Conservation (phyloP, 1,140 invertebrate species). For the Anastrepha obliqua region DNA sequence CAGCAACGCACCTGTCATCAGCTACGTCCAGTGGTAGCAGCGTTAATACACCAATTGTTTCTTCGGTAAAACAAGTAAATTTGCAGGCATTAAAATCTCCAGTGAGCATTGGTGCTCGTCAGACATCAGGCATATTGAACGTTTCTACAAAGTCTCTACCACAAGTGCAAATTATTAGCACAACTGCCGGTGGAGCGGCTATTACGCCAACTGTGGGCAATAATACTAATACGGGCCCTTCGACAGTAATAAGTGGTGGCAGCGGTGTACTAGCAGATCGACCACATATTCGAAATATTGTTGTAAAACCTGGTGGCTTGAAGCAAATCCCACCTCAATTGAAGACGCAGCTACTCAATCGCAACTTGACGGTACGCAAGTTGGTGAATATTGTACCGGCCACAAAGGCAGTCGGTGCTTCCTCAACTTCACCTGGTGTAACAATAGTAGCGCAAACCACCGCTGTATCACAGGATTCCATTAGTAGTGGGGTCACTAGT, state of each 20-base stretch:
- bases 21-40: background rate
- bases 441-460: conserved; percentile 21
- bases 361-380: conserved; percentile 60
- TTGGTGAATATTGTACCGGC: conserved; percentile 35
- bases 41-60: conserved; percentile 35
- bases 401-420: background rate
- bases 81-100: conserved; percentile 56
- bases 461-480: background rate
- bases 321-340: conserved; percentile 58
- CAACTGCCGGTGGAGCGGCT: background rate
- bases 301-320: conserved; percentile 58
- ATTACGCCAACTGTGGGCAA: background rate
- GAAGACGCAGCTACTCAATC: conserved; percentile 57
- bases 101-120: conserved; percentile 46
- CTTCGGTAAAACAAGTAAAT: conserved; percentile 56
- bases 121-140: conserved; percentile 57
- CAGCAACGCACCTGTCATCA: conserved; percentile 36
- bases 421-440: background rate
- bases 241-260: background rate
- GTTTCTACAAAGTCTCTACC: conserved; percentile 53
- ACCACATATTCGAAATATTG: conserved; percentile 59
- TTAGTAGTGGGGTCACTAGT: background rate
- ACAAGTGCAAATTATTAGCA: conserved; percentile 56
- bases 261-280: conserved; percentile 34
- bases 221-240: conserved; percentile 36